phyloP scores from a whole-genome alignment of 2,888 invertebrate genomes.

The Nemotelus pantherinus region DNA sequence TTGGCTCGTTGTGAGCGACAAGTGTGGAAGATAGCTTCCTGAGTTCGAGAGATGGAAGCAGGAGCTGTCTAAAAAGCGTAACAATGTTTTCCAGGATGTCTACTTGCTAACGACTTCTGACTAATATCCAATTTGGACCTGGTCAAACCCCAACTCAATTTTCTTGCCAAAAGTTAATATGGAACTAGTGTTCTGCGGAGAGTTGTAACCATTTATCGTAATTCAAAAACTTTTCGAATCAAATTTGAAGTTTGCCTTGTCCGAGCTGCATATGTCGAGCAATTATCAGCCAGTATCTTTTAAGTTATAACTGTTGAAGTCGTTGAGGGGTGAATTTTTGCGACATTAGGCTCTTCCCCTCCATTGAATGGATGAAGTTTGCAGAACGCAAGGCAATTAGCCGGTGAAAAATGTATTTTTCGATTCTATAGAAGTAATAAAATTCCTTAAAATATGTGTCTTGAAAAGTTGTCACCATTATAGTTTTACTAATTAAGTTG shows the following conservation, averaged over 20 bases:
- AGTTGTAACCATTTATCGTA: constrained; percentile 29
- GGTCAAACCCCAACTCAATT: constrained; percentile 26
- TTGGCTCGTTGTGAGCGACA: constrained; percentile 8
- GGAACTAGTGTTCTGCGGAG: constrained; percentile 14
- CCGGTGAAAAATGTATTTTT: too few species aligned
- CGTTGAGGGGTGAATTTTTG: too few species aligned
- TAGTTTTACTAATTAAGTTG: too few species aligned
- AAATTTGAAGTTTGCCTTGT: constrained; percentile 10
- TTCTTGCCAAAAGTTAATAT: constrained; percentile 16
- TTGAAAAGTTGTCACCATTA: too few species aligned
- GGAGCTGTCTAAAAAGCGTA: not conserved
- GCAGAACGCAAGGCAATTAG: too few species aligned
- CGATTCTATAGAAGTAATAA: too few species aligned
- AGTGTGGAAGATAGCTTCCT: constrained; percentile 28
- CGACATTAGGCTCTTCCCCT: too few species aligned
- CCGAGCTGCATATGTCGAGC: not conserved
- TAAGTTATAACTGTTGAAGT: too few species aligned
- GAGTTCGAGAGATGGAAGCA: constrained; percentile 5
- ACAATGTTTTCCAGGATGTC: constrained; percentile 15
- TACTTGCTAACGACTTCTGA: constrained; percentile 2
- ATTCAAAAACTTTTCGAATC: constrained; percentile 31
- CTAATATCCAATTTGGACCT: constrained; percentile 35
- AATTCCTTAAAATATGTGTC: too few species aligned
- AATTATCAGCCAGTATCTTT: not conserved
- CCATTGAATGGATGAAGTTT: too few species aligned